A percentile compares a stretch with the other conserved stretches of the same genome.
Conservation (phyloP, 2,797 vertebrate species). For the Acanthurus tractus region DNA sequence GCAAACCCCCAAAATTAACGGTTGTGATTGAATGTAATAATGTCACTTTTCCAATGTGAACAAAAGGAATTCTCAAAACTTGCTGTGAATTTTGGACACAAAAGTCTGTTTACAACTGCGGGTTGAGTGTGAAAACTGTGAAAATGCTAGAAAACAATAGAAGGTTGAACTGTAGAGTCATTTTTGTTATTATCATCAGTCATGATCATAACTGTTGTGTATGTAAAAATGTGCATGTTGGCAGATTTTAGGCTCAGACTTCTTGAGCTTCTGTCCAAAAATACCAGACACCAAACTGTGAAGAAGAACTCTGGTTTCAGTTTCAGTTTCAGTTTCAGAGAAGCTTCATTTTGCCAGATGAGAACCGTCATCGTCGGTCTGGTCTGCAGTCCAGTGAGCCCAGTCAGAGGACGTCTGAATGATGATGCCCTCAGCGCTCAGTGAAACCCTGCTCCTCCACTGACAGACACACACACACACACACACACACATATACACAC, state of each 20-base stretch:
- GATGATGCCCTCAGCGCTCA: slow-evolving; percentile 51
- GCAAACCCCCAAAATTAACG: no score
- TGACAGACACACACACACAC: slow-evolving; percentile 75
- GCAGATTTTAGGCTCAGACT: slow-evolving; percentile 2
- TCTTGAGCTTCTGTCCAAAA: slow-evolving; percentile 36
- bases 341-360: slow-evolving; percentile 45
- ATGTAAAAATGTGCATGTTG: slow-evolving; percentile 1
- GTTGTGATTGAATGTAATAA: no score
- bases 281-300: slow-evolving; percentile 13
- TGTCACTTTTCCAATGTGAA: no score
- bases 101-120: no score
- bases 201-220: neutral
- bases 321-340: neutral
- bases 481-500: no score
- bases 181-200: neutral
- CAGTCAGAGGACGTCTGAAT: slow-evolving; percentile 52
- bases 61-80: no score
- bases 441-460: slow-evolving; percentile 68
- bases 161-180: no score
- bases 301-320: slow-evolving; percentile 35
- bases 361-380: slow-evolving; percentile 42
- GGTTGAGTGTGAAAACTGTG: no score
- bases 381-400: slow-evolving; percentile 47
- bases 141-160: no score
- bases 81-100: no score